Percentiles rank a stretch among this genome's conserved stretches.
phyloP scores from a whole-genome alignment of 2,797 vertebrate genomes.

The Ctenopoma kingsleyae region DNA sequence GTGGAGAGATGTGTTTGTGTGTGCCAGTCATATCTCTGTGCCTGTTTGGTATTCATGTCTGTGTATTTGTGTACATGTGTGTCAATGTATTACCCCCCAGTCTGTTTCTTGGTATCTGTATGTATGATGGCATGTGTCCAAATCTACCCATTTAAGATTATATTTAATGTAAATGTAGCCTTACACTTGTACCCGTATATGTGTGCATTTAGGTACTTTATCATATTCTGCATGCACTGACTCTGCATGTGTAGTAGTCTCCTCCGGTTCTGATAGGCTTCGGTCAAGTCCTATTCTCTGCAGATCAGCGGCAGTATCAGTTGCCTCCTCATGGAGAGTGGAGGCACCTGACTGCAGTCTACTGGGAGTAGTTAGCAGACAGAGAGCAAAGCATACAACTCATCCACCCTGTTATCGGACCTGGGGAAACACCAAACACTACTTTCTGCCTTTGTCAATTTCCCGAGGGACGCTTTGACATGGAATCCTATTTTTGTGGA shows the following conservation, averaged over 20 bases:
- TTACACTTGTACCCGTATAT: constrained; percentile 19
- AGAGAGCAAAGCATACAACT: constrained; percentile 57
- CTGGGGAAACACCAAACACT: constrained; percentile 59
- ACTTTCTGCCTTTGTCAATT: constrained; percentile 61
- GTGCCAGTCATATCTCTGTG: constrained; percentile 57
- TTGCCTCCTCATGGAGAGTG: constrained; percentile 49
- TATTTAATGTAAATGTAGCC: constrained; percentile 37
- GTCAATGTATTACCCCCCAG: constrained; percentile 34
- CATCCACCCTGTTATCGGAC: constrained; percentile 60
- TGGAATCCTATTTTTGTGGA: constrained; percentile 61
- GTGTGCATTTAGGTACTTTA: constrained; percentile 25
- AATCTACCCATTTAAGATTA: constrained; percentile 3
- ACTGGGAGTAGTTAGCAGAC: constrained; percentile 66
- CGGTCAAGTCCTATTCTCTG: constrained; percentile 46
- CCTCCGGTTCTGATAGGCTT: constrained; percentile 33
- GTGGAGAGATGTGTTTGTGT: constrained; percentile 50
- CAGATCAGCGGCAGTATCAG: constrained; percentile 57
- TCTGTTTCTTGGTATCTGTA: constrained; percentile 37
- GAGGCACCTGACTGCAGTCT: constrained; percentile 58
- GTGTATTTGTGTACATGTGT: constrained; percentile 41
- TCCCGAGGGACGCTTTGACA: constrained; percentile 59
- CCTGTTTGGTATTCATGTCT: constrained; percentile 36
- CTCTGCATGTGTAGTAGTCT: constrained; percentile 22
- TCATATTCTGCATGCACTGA: constrained; percentile 20
- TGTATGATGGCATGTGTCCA: constrained; percentile 24